Conservation (phyloP, 2,888 invertebrate species). For the Andrena chrysosceles region DNA sequence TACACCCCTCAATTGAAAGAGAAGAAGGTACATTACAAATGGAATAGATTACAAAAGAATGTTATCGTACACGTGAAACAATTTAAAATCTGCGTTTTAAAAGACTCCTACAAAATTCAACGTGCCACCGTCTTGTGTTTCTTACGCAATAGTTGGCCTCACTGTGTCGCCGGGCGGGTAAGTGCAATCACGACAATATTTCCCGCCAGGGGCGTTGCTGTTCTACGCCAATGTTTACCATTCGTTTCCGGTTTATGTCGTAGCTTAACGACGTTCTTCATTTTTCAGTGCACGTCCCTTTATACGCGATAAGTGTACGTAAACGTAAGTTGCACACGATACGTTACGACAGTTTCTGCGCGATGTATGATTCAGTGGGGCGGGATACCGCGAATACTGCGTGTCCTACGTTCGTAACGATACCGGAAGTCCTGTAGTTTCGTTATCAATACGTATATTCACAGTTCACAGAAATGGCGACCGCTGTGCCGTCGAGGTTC, state of each 20-base stretch:
- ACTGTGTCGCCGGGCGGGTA: constrained; percentile 73
- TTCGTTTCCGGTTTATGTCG: constrained; percentile 74
- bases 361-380: neutral
- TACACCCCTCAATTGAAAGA: neutral
- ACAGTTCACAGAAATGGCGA: constrained; percentile 86
- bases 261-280: constrained; percentile 68
- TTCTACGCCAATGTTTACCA: constrained; percentile 60
- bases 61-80: neutral
- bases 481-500: constrained; percentile 90
- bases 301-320: constrained; percentile 29
- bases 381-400: neutral
- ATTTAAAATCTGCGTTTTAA: constrained; percentile 11
- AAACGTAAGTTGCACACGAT: constrained; percentile 33
- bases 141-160: constrained; percentile 59
- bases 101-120: neutral
- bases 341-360: constrained; percentile 7
- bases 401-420: constrained; percentile 15
- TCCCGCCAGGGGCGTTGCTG: constrained; percentile 64
- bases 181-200: constrained; percentile 42
- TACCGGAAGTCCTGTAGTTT: constrained; percentile 65
- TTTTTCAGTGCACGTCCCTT: constrained; percentile 57
- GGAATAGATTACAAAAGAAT: neutral
- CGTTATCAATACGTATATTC: constrained; percentile 57
- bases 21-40: neutral
- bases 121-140: constrained; percentile 20